A percentile compares a stretch with the other conserved stretches of the same genome.
phyloP scores from a whole-genome alignment of 2,888 invertebrate species.

The Altica lythri region DNA sequence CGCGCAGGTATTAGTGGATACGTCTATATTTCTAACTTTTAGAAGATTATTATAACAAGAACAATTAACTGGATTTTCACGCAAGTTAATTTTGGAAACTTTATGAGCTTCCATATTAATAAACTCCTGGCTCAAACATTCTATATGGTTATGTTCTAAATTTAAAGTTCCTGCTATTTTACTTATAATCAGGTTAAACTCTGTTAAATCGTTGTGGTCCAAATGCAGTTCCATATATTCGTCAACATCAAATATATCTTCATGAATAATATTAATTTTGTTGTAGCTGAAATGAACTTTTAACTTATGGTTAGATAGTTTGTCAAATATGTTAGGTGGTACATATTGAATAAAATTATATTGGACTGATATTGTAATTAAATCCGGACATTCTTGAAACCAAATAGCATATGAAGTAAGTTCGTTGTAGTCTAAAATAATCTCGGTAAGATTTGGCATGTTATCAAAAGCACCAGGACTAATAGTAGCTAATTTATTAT shows the following conservation, averaged over 20 bases:
- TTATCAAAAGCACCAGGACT: constrained; percentile 44
- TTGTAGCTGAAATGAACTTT: constrained; percentile 46
- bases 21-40: constrained; percentile 4
- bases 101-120: constrained; percentile 42
- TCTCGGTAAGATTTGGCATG: constrained; percentile 40
- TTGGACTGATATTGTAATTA: constrained; percentile 41
- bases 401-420: constrained; percentile 40
- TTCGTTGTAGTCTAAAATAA: constrained; percentile 46
- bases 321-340: constrained; percentile 39
- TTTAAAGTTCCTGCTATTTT: constrained; percentile 40
- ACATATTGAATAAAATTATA: constrained; percentile 46
- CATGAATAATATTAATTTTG: constrained; percentile 42
- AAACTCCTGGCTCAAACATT: constrained; percentile 45
- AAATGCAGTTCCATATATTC: constrained; percentile 43
- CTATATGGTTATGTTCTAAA: constrained; percentile 44
- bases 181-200: constrained; percentile 36
- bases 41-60: constrained; percentile 39
- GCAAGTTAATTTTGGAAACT: constrained; percentile 38
- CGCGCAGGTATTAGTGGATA: neutral
- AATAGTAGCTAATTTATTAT: constrained; percentile 43
- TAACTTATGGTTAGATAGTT: constrained; percentile 37
- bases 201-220: constrained; percentile 44
- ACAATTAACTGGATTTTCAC: constrained; percentile 43
- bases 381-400: constrained; percentile 43
- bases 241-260: constrained; percentile 41